These are phyloP conservation scores for Meteorus cinctellus DNA, from an alignment of 2,888 invertebrate genomes.

Conservation along the genomic window DNA sequence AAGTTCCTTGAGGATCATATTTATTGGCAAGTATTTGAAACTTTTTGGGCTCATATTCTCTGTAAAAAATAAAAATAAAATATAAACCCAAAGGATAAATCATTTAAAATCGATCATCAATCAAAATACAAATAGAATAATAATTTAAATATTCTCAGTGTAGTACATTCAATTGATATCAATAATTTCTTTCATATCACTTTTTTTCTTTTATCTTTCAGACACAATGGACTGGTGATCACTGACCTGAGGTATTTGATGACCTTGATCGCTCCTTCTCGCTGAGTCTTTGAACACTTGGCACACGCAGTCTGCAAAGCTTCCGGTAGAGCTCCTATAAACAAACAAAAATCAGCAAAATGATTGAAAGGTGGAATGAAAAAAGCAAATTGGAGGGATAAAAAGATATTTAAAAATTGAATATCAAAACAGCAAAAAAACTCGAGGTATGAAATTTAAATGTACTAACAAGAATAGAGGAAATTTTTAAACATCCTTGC, in stretches of 20 bases:
- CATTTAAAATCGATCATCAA: background rate
- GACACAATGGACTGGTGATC: background rate
- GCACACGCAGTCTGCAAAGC: constrained; percentile 59
- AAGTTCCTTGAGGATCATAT: constrained; percentile 59
- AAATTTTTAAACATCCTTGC: no score
- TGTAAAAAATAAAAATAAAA: constrained; percentile 51
- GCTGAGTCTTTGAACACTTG: constrained; percentile 60
- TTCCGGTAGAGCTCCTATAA: constrained; percentile 59
- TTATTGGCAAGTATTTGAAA: constrained; percentile 57
- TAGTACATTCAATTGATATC: no score
- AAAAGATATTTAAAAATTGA: background rate
- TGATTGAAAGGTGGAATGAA: background rate
- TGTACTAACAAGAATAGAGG: no score
- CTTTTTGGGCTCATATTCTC: constrained; percentile 57
- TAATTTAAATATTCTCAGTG: no score
- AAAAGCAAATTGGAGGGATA: background rate
- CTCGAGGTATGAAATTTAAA: no score
- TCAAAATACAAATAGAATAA: background rate
- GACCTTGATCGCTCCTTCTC: constrained; percentile 58
- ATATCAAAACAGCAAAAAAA: no score
- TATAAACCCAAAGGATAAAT: background rate
- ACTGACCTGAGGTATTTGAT: constrained; percentile 59
- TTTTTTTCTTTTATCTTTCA: background rate
- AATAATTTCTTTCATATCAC: background rate
- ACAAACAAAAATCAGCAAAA: background rate